Percentiles rank a stretch among this genome's conserved stretches.
These are phyloP conservation scores for Sinohyriopsis cumingii DNA, from an alignment of 2,888 invertebrate species.

Conservation along the genomic window DNA sequence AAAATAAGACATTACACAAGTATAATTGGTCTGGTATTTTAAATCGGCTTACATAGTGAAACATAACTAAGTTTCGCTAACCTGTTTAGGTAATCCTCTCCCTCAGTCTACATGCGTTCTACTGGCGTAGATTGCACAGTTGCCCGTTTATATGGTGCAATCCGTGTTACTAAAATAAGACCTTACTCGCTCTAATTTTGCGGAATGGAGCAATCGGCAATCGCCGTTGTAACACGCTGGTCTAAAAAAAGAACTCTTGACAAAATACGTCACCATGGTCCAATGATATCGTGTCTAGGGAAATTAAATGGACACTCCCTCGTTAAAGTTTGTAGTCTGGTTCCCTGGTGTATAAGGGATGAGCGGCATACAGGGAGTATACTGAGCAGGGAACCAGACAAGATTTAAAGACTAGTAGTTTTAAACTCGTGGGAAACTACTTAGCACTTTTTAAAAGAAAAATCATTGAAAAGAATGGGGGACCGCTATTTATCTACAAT, in stretches of 20 bases:
- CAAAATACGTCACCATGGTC: background rate
- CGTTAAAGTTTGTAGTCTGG: too few relatives aligned
- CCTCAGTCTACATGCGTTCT: slow-evolving; percentile 44
- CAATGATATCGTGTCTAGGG: background rate
- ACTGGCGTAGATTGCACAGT: slow-evolving; percentile 37
- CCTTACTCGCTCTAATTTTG: slow-evolving; percentile 16
- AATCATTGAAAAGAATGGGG: too few relatives aligned
- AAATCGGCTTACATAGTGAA: background rate
- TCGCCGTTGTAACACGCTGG: slow-evolving; percentile 9
- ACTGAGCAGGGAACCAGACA: too few relatives aligned
- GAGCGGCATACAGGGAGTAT: too few relatives aligned
- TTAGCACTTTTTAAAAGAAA: too few relatives aligned
- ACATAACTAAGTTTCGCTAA: background rate
- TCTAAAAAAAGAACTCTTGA: slow-evolving; percentile 3
- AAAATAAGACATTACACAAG: background rate
- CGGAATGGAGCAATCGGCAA: slow-evolving; percentile 20
- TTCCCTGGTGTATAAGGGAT: too few relatives aligned
- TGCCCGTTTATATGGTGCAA: slow-evolving; percentile 53
- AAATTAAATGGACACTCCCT: too few relatives aligned
- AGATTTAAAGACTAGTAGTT: too few relatives aligned
- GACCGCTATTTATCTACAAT: too few relatives aligned
- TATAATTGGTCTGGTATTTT: background rate
- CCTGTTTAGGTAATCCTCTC: slow-evolving; percentile 22
- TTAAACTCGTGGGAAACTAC: too few relatives aligned
- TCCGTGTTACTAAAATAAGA: slow-evolving; percentile 40